Evolutionary conservation across 2,888 invertebrate species (phyloP).

Genomic region (Pandemis corylana): DNA sequence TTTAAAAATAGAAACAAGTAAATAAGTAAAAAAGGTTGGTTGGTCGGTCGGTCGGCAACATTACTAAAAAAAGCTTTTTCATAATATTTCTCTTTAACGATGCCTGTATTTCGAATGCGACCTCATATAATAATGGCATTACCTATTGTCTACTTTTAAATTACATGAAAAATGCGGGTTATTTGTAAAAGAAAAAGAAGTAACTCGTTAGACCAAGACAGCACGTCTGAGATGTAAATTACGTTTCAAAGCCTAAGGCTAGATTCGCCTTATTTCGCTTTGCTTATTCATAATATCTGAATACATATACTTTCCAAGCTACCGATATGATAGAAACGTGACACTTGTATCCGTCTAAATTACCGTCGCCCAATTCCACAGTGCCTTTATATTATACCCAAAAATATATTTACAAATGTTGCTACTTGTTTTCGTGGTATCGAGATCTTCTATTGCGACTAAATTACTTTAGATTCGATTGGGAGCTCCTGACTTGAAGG

Average conservation of each 20-base stretch:
- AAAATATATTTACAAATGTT: neutral
- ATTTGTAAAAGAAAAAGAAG: neutral
- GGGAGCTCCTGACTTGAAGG: neutral
- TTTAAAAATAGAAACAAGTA: too few species aligned
- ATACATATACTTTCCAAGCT: slow-evolving; percentile 15
- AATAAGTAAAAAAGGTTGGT: too few species aligned
- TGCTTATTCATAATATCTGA: slow-evolving; percentile 30
- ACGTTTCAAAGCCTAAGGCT: slow-evolving; percentile 24
- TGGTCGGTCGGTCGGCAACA: too few species aligned
- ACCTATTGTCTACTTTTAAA: neutral
- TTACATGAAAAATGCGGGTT: neutral
- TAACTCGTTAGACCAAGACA: slow-evolving; percentile 1
- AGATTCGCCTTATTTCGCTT: slow-evolving; percentile 12
- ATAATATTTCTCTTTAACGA: too few species aligned
- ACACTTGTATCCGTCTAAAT: slow-evolving; percentile 17
- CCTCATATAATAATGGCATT: too few species aligned
- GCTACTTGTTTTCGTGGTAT: neutral
- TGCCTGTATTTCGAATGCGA: too few species aligned
- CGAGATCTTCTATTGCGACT: neutral
- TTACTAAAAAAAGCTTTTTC: too few species aligned
- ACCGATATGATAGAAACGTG: slow-evolving; percentile 27
- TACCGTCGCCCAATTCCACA: neutral
- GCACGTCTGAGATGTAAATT: slow-evolving; percentile 24
- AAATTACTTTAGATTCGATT: neutral
- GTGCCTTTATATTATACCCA: neutral